These are phyloP conservation scores for Laspeyria flexula DNA, from an alignment of 2,888 invertebrate species.

Conservation along the genomic window DNA sequence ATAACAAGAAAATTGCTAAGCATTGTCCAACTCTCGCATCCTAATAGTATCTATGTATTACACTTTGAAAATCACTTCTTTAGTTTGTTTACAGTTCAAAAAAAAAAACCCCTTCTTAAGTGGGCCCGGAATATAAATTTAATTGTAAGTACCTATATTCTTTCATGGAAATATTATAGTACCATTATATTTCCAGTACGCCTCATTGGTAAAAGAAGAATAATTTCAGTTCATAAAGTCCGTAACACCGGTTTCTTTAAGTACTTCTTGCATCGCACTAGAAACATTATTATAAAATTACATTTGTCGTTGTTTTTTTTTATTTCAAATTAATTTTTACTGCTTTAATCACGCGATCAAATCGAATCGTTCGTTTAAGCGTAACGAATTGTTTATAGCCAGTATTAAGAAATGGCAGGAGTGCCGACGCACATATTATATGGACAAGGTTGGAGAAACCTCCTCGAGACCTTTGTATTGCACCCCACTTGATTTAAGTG, in stretches of 20 bases:
- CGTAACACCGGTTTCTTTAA: slow-evolving; percentile 41
- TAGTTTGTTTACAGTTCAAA: no score
- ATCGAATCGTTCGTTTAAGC: slow-evolving; percentile 70
- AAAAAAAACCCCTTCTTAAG: no score
- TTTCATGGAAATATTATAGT: no score
- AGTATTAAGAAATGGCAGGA: slow-evolving; percentile 70
- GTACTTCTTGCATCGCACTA: slow-evolving; percentile 25
- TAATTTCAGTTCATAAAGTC: slow-evolving; percentile 8
- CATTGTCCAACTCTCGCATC: slow-evolving; percentile 22
- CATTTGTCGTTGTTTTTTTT: slow-evolving; percentile 45
- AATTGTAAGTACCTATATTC: no score
- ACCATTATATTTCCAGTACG: no score
- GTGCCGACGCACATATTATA: slow-evolving; percentile 72
- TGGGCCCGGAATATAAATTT: no score
- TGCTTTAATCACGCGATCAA: slow-evolving; percentile 64
- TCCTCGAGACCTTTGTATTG: slow-evolving; percentile 47
- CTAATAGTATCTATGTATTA: no score
- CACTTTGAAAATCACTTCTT: no score
- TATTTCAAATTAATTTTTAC: slow-evolving; percentile 69
- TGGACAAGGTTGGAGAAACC: slow-evolving; percentile 49
- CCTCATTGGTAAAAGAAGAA: no score
- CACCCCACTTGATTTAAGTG: slow-evolving; percentile 52
- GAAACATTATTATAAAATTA: slow-evolving; percentile 53
- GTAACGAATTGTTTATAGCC: slow-evolving; percentile 79
- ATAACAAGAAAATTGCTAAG: slow-evolving; percentile 21